Evolutionary conservation across 30 jellyfish, hydroid and myxozoan species (phyloP), one percentile per base, ranked within the genome.

Genomic region (Hydra vulgaris): DNA sequence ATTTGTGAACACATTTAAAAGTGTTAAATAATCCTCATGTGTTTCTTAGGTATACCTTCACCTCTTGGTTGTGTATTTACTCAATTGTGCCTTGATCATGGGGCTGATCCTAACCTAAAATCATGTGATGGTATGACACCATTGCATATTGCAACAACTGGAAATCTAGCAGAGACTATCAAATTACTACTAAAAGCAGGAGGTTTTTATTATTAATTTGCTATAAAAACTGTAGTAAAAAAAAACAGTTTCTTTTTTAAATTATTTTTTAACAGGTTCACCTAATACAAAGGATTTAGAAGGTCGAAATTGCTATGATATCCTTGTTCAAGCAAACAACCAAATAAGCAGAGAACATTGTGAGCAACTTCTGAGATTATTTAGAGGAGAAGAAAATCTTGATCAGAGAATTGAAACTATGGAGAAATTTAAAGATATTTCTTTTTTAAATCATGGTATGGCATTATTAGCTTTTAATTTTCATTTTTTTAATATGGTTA

Each of bases 61-160:
- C 92, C 95, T 54, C 76, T 88, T 70, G 96, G 95, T 19, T 81
- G 87, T 54, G 74, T 80, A 0, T 85, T 89, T 71, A 80, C 96
- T 26, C 78, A 85, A 70, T 84, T 84, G 15, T 82, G 88, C 17
- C 70, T 89, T 18, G 96, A 89, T 19, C 81, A 89, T 76, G 96
- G 95, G 15, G 94, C 88, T 15, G 92, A 89, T 70, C 85, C 95
- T 0, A 81, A 85, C 27, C 25, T 84, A 0, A 71, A 76, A 74
- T 52, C 96, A n/a, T 77, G 71, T 21, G 87, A 69, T 16, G 96
- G 95, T 18, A 77, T 61, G 16, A 89, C 96, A 66, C 93, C 96
- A 0, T 81, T 89, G 52, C 95, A 82, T 54, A 73, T 84, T 70
- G 95, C 96, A 5, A 82, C 92, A 8, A 68, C 76, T 66, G 82